phyloP scores from a whole-genome alignment of 2,888 invertebrate genomes.

The Xestia sexstrigata region DNA sequence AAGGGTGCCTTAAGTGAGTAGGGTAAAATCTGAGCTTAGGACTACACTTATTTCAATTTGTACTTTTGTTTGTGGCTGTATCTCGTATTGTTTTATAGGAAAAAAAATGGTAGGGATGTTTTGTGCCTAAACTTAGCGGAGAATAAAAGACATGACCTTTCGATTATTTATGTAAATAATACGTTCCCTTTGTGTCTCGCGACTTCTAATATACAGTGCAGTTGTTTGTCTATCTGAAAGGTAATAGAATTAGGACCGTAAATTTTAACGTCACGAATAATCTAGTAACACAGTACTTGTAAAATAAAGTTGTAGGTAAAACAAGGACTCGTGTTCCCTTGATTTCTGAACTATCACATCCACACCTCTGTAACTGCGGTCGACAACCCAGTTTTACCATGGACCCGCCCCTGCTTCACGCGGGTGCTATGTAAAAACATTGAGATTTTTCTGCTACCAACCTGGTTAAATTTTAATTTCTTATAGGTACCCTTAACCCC shows the following conservation, averaged over 20 bases:
- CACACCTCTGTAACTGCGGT: slow-evolving; percentile 4
- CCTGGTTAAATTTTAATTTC: neutral
- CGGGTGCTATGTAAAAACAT: neutral
- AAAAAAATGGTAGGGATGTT: neutral
- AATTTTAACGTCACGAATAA: neutral
- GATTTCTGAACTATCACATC: slow-evolving; percentile 1
- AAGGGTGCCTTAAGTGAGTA: slow-evolving; percentile 58
- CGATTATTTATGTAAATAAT: neutral
- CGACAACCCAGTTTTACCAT: neutral
- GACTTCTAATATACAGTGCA: neutral
- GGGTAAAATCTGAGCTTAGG: neutral
- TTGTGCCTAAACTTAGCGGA: slow-evolving; percentile 1
- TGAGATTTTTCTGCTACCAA: neutral
- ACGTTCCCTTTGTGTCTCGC: slow-evolving; percentile 25
- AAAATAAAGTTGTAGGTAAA: neutral
- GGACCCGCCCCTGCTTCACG: neutral
- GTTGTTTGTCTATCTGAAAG: slow-evolving; percentile 9
- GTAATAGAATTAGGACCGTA: neutral
- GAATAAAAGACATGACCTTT: slow-evolving; percentile 23
- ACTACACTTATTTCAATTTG: neutral
- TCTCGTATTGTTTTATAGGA: neutral
- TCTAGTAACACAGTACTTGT: neutral
- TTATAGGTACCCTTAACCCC: too few species aligned
- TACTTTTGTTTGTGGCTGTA: slow-evolving; percentile 7
- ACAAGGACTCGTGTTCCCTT: neutral